Base-by-base conservation (phyloP, 2,113 vertebrate genomes). In the Rostratula benghalensis region DNA sequence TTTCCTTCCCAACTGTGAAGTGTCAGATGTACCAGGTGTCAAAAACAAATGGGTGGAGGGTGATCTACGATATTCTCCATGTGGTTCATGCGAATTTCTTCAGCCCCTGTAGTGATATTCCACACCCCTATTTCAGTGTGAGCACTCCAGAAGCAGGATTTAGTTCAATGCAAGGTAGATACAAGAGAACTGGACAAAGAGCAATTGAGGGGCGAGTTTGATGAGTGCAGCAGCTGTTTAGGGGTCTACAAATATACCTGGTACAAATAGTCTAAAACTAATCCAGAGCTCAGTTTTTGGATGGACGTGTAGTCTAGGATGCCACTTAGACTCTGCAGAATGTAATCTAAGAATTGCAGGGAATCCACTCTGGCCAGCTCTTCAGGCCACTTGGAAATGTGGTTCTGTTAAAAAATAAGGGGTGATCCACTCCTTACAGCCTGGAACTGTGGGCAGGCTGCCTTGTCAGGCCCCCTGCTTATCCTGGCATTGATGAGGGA, bases 311-410 rank as follows among this genome's bases (percentile, higher is more conserved):
- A 33, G 57, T 86, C 50, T 33, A 63, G 43, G 19, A 59, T 23
- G 48, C 13, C 22, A 63, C 21, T 53, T 43, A 13, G 0, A 14
- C 31, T 67, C 41, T 56, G 76, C 41, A 86, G 48, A 73, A 41
- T 33, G 21, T 7, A 9, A 28, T 63, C 18, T 25, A 50, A 46
- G 48, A 86, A 73, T 22, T 53, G 35, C 41, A 51, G 41, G 1
- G 7, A 82, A 78, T 33, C 22, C 33, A 17, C 54, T 31, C 43
- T 48, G 39, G 39, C 39, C 39, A 39, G 39, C 39, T 39, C 39
- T 39, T 39, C 39, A 39, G 39, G 39, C 39, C 33, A 3, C 60
- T 76, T 83, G 45, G 43, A 83, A 76, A 43, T 0, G 1, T 0
- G 2, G 7, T 28, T 79, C 39, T 73, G 37, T 31, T 57, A 13